A percentile compares a stretch with the other conserved stretches of the same genome.
Evolutionary conservation across 2,113 vertebrate species (phyloP).

Genomic region (Chaetorhynchus papuensis): DNA sequence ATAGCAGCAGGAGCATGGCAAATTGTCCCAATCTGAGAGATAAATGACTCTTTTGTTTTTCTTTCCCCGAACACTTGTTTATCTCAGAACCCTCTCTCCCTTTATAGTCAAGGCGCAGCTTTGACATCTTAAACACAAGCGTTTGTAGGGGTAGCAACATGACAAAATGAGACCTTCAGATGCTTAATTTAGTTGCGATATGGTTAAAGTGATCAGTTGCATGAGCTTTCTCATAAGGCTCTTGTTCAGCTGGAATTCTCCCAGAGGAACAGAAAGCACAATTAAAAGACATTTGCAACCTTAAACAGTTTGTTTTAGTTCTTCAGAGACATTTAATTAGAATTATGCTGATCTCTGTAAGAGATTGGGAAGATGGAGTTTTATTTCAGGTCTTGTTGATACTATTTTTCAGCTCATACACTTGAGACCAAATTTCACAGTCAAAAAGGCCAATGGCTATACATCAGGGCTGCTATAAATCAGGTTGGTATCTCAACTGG

Average conservation of each 20-base stretch:
- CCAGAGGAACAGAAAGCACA: slow-evolving; percentile 11
- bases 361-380: background rate
- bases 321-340: background rate
- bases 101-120: background rate
- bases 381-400: background rate
- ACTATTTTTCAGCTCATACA: background rate
- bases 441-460: background rate
- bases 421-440: background rate
- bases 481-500: background rate
- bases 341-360: background rate
- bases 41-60: slow-evolving; percentile 16
- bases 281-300: slow-evolving; percentile 2
- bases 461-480: background rate
- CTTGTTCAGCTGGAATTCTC: slow-evolving; percentile 10
- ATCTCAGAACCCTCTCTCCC: background rate
- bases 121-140: slow-evolving; percentile 27
- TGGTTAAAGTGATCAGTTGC: slow-evolving; percentile 10
- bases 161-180: slow-evolving; percentile 32
- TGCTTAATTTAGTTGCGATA: slow-evolving; percentile 38
- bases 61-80: slow-evolving; percentile 30
- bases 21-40: slow-evolving; percentile 8
- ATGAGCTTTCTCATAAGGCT: slow-evolving; percentile 16
- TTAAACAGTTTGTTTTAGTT: background rate
- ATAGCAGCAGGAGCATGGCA: background rate
- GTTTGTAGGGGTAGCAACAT: background rate